Evolutionary conservation across 2,113 vertebrate genomes (phyloP).

Genomic region (Perccottus glenii): DNA sequence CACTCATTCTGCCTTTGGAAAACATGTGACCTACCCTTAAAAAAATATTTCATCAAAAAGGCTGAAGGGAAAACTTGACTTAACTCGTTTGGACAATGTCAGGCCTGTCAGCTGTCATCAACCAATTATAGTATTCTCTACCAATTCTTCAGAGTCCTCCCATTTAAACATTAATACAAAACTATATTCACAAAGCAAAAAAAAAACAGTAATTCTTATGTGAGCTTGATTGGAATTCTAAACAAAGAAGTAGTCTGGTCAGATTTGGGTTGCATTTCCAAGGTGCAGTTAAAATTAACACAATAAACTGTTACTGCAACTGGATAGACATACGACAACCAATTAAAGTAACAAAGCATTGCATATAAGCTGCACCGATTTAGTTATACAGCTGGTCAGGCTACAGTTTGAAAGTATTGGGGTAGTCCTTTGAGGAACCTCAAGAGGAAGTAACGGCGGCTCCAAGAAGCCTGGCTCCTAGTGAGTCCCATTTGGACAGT

Average conservation of each 20-base stretch:
- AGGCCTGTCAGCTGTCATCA: slow-evolving; percentile 57
- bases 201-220: no score
- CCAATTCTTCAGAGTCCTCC: slow-evolving; percentile 20
- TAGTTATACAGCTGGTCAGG: not conserved
- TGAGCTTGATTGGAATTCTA: no score
- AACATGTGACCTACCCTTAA: slow-evolving; percentile 42
- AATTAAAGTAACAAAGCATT: not conserved
- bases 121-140: slow-evolving; percentile 50
- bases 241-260: no score
- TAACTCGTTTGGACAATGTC: slow-evolving; percentile 59
- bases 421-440: not conserved
- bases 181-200: not conserved
- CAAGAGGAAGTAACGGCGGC: not conserved
- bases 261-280: no score
- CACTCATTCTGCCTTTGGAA: slow-evolving; percentile 24
- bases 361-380: not conserved
- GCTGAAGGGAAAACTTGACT: slow-evolving; percentile 59
- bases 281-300: no score
- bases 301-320: no score
- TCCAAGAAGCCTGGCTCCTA: not conserved
- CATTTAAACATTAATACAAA: slow-evolving; percentile 32
- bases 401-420: not conserved
- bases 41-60: slow-evolving; percentile 46
- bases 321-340: not conserved
- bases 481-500: not conserved